Percentiles rank a stretch among this genome's conserved stretches.
Conservation (phyloP, 2,113 vertebrate species). For the Ammodytes marinus region DNA sequence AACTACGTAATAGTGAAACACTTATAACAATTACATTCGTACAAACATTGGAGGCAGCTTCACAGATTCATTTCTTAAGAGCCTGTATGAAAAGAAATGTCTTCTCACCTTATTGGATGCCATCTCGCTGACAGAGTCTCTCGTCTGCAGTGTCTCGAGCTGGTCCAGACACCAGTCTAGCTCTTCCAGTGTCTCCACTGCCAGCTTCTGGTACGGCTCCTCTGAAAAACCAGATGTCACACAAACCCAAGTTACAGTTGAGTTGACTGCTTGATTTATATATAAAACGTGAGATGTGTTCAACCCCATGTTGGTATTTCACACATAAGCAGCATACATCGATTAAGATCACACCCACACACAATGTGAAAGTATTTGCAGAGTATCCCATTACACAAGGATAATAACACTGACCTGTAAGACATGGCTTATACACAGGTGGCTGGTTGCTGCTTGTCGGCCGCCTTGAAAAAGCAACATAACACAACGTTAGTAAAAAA, state of each 20-base stretch:
- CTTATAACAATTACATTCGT: neutral
- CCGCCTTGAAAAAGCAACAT: constrained; percentile 76
- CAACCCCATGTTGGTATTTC: neutral
- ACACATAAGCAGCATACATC: neutral
- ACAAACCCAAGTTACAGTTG: constrained; percentile 23
- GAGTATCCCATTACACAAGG: neutral
- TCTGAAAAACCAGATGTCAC: constrained; percentile 81
- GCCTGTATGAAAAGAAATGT: neutral
- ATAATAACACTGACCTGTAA: constrained; percentile 84
- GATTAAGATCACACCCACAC: neutral
- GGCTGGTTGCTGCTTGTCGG: constrained; percentile 78
- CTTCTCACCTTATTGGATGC: constrained; percentile 87
- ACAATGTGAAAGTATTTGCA: neutral
- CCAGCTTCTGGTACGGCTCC: constrained; percentile 89
- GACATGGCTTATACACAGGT: constrained; percentile 81
- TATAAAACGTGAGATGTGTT: neutral
- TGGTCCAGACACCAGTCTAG: constrained; percentile 98
- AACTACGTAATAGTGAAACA: neutral
- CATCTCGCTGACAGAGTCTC: constrained; percentile 89
- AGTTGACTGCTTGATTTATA: neutral
- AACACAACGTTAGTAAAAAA: constrained; percentile 10
- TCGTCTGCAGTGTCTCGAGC: constrained; percentile 94
- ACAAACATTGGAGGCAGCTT: neutral
- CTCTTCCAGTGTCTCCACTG: constrained; percentile 92
- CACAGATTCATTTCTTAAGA: neutral